Percentiles rank a stretch among this genome's conserved stretches.
Conservation (phyloP, 2,888 invertebrate genomes). For the Nasonia oneida region DNA sequence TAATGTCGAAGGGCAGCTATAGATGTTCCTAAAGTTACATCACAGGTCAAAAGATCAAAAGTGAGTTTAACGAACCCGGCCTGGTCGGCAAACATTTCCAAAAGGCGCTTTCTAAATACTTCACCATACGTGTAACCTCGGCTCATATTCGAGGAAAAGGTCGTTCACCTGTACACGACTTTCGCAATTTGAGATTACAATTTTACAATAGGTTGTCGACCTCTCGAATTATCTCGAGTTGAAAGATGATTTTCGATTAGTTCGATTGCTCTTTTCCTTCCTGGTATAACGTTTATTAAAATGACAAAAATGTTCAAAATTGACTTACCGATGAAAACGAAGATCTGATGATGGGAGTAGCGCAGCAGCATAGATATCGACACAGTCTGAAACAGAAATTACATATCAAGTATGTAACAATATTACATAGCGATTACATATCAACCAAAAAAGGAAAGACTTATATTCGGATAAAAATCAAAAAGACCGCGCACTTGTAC, state of each 20-base stretch:
- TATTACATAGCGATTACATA: not conserved
- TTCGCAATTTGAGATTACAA: not conserved
- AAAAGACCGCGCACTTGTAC: not conserved
- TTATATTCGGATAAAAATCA: not conserved
- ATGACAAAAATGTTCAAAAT: not conserved
- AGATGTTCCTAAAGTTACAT: not conserved
- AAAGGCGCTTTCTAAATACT: not conserved
- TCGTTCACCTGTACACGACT: not conserved
- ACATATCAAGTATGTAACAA: not conserved
- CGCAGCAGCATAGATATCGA: slow-evolving; percentile 98
- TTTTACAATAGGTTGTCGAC: not conserved
- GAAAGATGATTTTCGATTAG: not conserved
- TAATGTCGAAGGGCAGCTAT: not conserved
- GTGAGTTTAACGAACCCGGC: not conserved
- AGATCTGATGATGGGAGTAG: slow-evolving; percentile 99
- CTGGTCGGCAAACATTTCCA: not conserved
- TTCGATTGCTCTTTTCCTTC: not conserved
- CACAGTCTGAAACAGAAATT: slow-evolving; percentile 90
- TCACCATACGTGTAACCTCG: not conserved
- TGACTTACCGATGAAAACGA: slow-evolving; percentile 97
- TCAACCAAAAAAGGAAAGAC: not conserved
- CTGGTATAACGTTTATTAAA: not conserved
- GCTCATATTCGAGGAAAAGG: not conserved
- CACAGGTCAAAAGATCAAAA: not conserved
- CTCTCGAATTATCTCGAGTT: not conserved